Base-by-base conservation (phyloP, 2,113 vertebrate genomes). In the Brachypteracias leptosomus region DNA sequence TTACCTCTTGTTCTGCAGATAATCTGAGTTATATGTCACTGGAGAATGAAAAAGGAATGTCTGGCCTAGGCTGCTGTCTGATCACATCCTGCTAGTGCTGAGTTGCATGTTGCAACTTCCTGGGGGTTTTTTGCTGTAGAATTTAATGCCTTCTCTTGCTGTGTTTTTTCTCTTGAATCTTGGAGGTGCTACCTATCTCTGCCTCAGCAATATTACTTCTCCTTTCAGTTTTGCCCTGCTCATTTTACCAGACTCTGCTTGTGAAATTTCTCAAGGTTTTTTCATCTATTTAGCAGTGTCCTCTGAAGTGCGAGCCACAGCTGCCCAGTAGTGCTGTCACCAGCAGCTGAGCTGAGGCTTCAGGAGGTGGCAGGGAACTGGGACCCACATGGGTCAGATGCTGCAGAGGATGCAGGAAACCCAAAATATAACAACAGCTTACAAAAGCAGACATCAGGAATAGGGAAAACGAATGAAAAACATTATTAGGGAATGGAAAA, bases 351-450 rank as follows among this genome's bases (percentile, higher is more conserved):
- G 22, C 22, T 88, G 86, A 83, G 44, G n/a, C 29, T 5, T 22
- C 10, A 21, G 29, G 29, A 82, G 7, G 17, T 26, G 13, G 13
- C 35, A 85, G 54, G 6, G 16, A 11, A 47, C 16, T 29, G 47
- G 54, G 13, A 68, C 6, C 11, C 22, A 36, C 0, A 0, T 4
- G 4, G 7, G 15, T n/a, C 7, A 13, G 25, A 42, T 49, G 38
- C 7, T 87, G 18, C 59, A 85, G 52, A 80, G 13, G 14, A 70
- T 49, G 16, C 5, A 91, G 51, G 17, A 65, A 66, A 78, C 46
- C 21, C 38, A n/a, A 82, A 82, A 55, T 7, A 12, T 13, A 61
- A 49, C 5, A 13, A 38, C 3, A 67, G 6, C 20, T 82, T 55
- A 51, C 33, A 88, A 79, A 72, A 75, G 24, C 6, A 51, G 25